phyloP scores from a whole-genome alignment of 2,888 invertebrate genomes.

The Prionchulus punctatus region DNA sequence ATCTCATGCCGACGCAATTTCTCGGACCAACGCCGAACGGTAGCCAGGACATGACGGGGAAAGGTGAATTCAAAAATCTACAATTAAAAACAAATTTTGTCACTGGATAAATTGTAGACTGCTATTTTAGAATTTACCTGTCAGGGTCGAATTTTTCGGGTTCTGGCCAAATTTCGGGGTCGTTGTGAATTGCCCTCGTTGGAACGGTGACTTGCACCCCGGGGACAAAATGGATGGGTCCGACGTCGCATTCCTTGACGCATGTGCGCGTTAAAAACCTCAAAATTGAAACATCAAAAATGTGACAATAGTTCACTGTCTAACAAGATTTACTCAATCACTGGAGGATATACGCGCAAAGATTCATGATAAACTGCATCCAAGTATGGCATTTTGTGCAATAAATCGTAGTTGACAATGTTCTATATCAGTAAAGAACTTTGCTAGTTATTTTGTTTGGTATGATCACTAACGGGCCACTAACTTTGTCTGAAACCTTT shows the following conservation, averaged over 20 bases:
- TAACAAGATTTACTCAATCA: conserved; percentile 17
- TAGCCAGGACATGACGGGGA: conserved; percentile 18
- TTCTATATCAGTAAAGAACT: too few species aligned
- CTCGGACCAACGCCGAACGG: conserved; percentile 25
- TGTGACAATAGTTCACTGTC: too few species aligned
- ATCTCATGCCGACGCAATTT: conserved; percentile 24
- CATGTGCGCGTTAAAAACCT: background rate
- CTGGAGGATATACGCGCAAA: conserved; percentile 22
- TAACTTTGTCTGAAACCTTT: too few species aligned
- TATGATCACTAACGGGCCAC: too few species aligned
- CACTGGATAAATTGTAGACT: too few species aligned
- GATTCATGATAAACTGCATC: conserved; percentile 26
- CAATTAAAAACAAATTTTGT: too few species aligned
- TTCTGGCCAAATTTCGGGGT: conserved; percentile 2
- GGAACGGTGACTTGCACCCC: background rate
- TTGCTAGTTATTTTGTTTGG: too few species aligned
- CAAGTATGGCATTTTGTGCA: conserved; percentile 21
- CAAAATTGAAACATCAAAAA: background rate
- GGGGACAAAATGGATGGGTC: background rate
- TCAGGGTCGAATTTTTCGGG: background rate
- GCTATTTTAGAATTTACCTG: too few species aligned
- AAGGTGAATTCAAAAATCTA: too few species aligned
- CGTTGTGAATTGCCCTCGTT: background rate
- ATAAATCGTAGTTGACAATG: conserved; percentile 13
- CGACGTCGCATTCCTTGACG: background rate